Evolutionary conservation across 37 sponge, comb jelly and placozoan genomes (phyloP).

Genomic region (Mnemiopsis leidyi): DNA sequence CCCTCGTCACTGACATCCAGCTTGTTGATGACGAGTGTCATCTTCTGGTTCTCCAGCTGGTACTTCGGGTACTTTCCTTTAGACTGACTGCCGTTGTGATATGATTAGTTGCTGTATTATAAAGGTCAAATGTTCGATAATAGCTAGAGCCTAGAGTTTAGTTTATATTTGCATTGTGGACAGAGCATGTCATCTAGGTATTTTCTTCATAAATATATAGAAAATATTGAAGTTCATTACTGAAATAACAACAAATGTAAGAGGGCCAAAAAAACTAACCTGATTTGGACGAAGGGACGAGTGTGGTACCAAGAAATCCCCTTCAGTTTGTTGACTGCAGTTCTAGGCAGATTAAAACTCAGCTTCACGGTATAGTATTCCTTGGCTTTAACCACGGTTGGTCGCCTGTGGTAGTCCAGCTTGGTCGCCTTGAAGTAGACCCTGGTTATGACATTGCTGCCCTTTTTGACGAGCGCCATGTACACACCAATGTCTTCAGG

Average conservation of each 20-base stretch:
- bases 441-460: neutral
- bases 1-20: conserved; percentile 8
- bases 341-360: neutral
- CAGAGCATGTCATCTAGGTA: too few relatives aligned
- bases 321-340: neutral
- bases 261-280: too few relatives aligned
- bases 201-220: too few relatives aligned
- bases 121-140: too few relatives aligned
- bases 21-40: conserved; percentile 34
- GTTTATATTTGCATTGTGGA: neutral
- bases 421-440: conserved; percentile 32
- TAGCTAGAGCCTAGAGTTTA: too few relatives aligned
- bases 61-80: conserved; percentile 24
- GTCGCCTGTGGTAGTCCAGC: conserved; percentile 38
- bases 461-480: conserved; percentile 9
- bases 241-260: too few relatives aligned
- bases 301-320: conserved; percentile 16
- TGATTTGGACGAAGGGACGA: conserved; percentile 18
- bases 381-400: conserved; percentile 7
- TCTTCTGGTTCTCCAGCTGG: conserved; percentile 3
- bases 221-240: too few relatives aligned
- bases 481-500: conserved; percentile 7
- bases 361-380: conserved; percentile 12
- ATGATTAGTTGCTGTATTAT: neutral
- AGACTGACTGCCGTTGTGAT: neutral